These are phyloP conservation scores for Bos indicus DNA, from an alignment of 2,113 vertebrate genomes.

Conservation along the genomic window DNA sequence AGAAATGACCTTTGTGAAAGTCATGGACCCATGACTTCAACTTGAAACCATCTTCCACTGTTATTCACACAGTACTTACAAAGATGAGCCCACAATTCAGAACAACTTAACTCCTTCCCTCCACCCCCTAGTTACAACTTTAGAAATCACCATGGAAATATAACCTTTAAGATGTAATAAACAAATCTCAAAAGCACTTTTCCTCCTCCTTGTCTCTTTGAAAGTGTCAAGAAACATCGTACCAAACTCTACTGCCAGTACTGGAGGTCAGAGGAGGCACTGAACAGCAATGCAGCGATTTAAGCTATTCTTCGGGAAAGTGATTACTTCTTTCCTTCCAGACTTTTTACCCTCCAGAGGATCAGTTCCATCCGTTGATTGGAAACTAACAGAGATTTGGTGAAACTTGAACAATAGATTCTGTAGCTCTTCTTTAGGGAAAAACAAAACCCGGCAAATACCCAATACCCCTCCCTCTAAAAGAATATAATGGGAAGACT, in stretches of 20 bases:
- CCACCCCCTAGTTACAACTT: neutral
- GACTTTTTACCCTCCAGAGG: conserved; percentile 85
- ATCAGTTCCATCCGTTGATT: conserved; percentile 86
- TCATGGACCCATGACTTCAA: neutral
- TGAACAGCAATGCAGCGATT: neutral
- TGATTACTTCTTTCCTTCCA: conserved; percentile 80
- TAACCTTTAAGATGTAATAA: neutral
- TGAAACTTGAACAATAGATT: neutral
- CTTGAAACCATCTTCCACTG: neutral
- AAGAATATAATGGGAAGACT: neutral
- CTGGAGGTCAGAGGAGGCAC: neutral
- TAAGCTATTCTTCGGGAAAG: neutral
- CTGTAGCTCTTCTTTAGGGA: neutral
- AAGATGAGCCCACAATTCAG: neutral
- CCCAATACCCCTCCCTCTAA: neutral
- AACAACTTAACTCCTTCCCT: neutral
- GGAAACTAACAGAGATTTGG: conserved; percentile 33
- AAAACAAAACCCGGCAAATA: neutral
- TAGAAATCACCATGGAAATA: neutral
- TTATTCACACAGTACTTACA: neutral
- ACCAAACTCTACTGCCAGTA: neutral
- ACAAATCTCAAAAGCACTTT: neutral
- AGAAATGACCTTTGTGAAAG: neutral
- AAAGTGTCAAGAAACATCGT: neutral
- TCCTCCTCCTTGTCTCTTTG: neutral